Evolutionary conservation across 2,113 vertebrate species (phyloP).

Genomic region (Nerophis ophidion): DNA sequence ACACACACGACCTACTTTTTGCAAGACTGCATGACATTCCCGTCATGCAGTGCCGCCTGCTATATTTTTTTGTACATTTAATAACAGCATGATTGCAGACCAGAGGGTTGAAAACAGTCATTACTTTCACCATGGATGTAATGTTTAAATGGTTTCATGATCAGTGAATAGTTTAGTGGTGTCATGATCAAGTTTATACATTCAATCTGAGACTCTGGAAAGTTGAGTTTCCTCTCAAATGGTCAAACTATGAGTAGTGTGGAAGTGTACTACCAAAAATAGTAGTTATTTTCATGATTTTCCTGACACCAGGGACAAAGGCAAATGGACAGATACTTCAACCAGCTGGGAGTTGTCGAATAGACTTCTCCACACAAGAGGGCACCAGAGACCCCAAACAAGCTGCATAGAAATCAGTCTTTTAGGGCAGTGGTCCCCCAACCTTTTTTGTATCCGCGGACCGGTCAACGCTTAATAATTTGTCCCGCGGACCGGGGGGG

Average conservation of each 20-base stretch:
- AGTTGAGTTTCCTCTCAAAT: not conserved
- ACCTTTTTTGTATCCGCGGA: too few relatives aligned
- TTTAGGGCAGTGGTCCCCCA: too few relatives aligned
- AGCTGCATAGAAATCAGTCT: not conserved
- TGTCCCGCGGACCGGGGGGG: too few relatives aligned
- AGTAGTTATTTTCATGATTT: too few relatives aligned
- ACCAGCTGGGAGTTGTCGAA: not conserved
- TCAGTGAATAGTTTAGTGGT: not conserved
- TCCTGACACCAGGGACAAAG: too few relatives aligned
- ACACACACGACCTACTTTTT: constrained; percentile 6
- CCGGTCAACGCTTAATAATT: too few relatives aligned
- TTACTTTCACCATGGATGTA: not conserved
- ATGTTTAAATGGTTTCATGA: not conserved
- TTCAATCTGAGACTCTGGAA: not conserved
- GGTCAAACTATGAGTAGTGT: too few relatives aligned
- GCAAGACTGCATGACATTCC: not conserved
- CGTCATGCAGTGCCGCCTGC: not conserved
- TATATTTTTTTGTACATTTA: not conserved
- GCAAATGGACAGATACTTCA: too few relatives aligned
- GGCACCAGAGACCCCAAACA: constrained; percentile 24
- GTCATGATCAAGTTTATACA: not conserved
- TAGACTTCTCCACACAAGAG: constrained; percentile 14
- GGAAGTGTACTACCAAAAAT: too few relatives aligned
- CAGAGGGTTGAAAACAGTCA: not conserved
- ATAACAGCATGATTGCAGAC: not conserved